These are phyloP conservation scores for Echinometra lucunter DNA, from an alignment of 53 echinoderm and acorn worm genomes.

Conservation along the genomic window DNA sequence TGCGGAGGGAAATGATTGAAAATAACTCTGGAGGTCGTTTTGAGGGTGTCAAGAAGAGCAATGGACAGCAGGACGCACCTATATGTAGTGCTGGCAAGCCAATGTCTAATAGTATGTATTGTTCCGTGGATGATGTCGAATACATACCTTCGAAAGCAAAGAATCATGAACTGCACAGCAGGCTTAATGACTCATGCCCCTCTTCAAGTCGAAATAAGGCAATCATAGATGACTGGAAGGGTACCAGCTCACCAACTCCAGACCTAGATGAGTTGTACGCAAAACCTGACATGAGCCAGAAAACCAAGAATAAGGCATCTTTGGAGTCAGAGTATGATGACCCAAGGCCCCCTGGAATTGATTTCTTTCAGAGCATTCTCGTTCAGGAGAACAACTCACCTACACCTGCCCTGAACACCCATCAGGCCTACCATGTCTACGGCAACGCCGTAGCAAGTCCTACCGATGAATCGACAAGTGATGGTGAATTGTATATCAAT, in stretches of 20 bases:
- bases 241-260: neutral
- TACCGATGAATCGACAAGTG: neutral
- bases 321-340: neutral
- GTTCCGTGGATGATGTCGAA: neutral
- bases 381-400: neutral
- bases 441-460: neutral
- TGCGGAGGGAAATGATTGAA: no score
- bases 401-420: neutral
- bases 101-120: neutral
- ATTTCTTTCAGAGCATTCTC: neutral
- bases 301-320: neutral
- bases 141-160: neutral
- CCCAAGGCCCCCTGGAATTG: neutral
- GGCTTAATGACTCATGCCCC: neutral
- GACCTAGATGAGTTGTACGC: neutral
- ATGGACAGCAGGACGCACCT: no score
- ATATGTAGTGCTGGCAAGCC: no score
- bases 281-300: conserved; percentile 19
- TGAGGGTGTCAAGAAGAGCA: no score
- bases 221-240: neutral
- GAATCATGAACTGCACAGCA: neutral
- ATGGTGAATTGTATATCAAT: neutral
- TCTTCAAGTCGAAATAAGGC: neutral
- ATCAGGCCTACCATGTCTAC: neutral
- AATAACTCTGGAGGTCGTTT: no score